Percentiles rank a stretch among this genome's conserved stretches.
phyloP scores from a whole-genome alignment of 2,797 vertebrate genomes.

The Pterois miles region DNA sequence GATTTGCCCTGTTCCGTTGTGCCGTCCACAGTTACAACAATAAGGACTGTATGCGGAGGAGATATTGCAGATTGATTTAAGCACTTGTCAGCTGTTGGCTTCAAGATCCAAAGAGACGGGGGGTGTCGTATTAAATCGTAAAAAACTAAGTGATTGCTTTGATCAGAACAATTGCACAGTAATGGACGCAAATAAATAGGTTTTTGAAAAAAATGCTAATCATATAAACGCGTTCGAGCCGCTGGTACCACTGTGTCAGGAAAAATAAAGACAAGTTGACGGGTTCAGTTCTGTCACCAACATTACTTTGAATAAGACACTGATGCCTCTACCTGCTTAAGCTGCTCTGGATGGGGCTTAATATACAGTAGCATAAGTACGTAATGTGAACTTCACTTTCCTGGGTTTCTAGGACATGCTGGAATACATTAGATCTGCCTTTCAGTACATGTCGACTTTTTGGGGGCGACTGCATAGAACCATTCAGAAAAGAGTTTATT shows the following conservation, averaged over 20 bases:
- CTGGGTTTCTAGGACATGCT: slow-evolving; percentile 62
- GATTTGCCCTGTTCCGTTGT: slow-evolving; percentile 29
- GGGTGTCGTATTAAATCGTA: slow-evolving; percentile 28
- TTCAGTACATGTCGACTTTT: slow-evolving; percentile 40
- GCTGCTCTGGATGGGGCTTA: slow-evolving; percentile 18
- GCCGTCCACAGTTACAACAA: slow-evolving; percentile 30
- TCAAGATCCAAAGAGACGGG: slow-evolving; percentile 27
- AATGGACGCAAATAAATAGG: slow-evolving; percentile 49
- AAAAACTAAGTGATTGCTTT: slow-evolving; percentile 31
- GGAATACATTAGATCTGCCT: slow-evolving; percentile 61
- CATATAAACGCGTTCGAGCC: slow-evolving; percentile 22
- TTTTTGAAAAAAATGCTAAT: slow-evolving; percentile 22
- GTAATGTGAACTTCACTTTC: slow-evolving; percentile 42
- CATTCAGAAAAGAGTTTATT: slow-evolving; percentile 63
- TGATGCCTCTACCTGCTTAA: slow-evolving; percentile 22
- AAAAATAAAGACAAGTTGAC: slow-evolving; percentile 26
- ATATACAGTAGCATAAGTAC: slow-evolving; percentile 26
- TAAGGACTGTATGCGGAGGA: slow-evolving; percentile 21
- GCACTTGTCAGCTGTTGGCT: slow-evolving; percentile 32
- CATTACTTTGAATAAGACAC: slow-evolving; percentile 33
- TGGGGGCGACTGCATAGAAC: slow-evolving; percentile 41
- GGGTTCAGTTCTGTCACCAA: slow-evolving; percentile 18
- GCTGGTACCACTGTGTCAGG: background rate
- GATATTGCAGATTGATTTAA: slow-evolving; percentile 55
- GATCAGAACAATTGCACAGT: slow-evolving; percentile 32